These are phyloP conservation scores for Dicranocentrus wangi DNA, from an alignment of 2,888 invertebrate genomes.

Conservation along the genomic window DNA sequence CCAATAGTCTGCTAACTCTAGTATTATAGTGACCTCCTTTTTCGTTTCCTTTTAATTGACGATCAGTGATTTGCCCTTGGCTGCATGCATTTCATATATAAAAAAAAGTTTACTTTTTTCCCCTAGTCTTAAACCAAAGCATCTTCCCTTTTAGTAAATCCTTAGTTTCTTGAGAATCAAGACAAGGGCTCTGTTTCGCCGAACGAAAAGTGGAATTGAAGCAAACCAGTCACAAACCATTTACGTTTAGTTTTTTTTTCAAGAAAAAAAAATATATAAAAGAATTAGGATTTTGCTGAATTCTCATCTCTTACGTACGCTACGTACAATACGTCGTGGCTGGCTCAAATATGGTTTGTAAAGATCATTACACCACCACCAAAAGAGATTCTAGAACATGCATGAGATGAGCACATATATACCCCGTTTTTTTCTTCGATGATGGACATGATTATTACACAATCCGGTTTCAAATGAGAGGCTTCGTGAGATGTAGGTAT, in stretches of 20 bases:
- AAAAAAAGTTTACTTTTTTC: conserved; percentile 37
- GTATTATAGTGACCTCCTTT: conserved; percentile 58
- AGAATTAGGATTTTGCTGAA: not conserved
- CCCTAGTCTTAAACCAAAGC: too few relatives aligned
- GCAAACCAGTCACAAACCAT: conserved; percentile 53
- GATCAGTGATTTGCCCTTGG: conserved; percentile 56
- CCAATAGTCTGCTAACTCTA: conserved; percentile 11
- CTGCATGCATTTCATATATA: conserved; percentile 39
- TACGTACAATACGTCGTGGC: too few relatives aligned
- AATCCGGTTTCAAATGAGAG: conserved; percentile 64
- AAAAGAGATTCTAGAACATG: conserved; percentile 51
- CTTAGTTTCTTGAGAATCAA: conserved; percentile 12
- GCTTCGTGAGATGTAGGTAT: conserved; percentile 52
- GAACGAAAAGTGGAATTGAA: conserved; percentile 42
- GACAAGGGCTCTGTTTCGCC: not conserved
- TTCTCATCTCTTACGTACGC: too few relatives aligned
- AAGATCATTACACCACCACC: not conserved
- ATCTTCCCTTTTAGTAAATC: conserved; percentile 37
- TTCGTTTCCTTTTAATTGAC: conserved; percentile 61
- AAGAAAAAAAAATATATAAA: not conserved
- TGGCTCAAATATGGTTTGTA: too few relatives aligned
- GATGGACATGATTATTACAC: conserved; percentile 63
- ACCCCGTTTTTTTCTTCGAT: conserved; percentile 37
- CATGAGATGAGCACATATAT: conserved; percentile 50
- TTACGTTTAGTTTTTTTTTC: conserved; percentile 6